A percentile compares a stretch with the other conserved stretches of the same genome.
Conservation (phyloP, 2,113 vertebrate species). For the Sander vitreus region DNA sequence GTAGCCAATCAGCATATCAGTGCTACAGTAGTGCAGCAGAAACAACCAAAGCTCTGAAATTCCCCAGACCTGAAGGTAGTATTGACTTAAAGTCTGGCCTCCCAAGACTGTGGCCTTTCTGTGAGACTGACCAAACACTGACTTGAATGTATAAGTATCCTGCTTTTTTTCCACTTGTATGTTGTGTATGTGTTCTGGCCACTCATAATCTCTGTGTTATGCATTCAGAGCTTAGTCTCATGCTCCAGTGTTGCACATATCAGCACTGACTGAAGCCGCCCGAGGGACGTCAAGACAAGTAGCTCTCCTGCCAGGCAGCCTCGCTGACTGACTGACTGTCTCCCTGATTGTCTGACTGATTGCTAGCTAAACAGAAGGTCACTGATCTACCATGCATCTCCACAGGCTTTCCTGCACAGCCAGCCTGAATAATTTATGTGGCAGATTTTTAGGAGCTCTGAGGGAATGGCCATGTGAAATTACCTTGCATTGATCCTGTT, state of each 20-base stretch:
- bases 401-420: slow-evolving; percentile 59
- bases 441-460: slow-evolving; percentile 76
- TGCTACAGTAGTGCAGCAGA: slow-evolving; percentile 5
- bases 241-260: slow-evolving; percentile 22
- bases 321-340: slow-evolving; percentile 35
- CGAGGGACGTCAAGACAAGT: slow-evolving; percentile 33
- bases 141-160: slow-evolving; percentile 41
- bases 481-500: slow-evolving; percentile 76
- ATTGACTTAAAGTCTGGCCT: slow-evolving; percentile 2
- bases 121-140: slow-evolving; percentile 16
- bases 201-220: slow-evolving; percentile 21
- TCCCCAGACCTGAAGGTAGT: background rate
- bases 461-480: slow-evolving; percentile 74
- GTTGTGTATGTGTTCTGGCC: background rate
- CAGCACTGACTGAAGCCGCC: slow-evolving; percentile 42
- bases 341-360: slow-evolving; percentile 58
- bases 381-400: slow-evolving; percentile 64
- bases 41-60: slow-evolving; percentile 38
- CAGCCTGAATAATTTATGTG: slow-evolving; percentile 77
- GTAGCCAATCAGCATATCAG: slow-evolving; percentile 1
- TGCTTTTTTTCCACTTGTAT: slow-evolving; percentile 17
- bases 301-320: slow-evolving; percentile 19
- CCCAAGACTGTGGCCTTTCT: background rate
- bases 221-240: slow-evolving; percentile 13
- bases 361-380: slow-evolving; percentile 69